phyloP scores from a whole-genome alignment of 2,888 invertebrate species.

The Parascotia fuliginaria region DNA sequence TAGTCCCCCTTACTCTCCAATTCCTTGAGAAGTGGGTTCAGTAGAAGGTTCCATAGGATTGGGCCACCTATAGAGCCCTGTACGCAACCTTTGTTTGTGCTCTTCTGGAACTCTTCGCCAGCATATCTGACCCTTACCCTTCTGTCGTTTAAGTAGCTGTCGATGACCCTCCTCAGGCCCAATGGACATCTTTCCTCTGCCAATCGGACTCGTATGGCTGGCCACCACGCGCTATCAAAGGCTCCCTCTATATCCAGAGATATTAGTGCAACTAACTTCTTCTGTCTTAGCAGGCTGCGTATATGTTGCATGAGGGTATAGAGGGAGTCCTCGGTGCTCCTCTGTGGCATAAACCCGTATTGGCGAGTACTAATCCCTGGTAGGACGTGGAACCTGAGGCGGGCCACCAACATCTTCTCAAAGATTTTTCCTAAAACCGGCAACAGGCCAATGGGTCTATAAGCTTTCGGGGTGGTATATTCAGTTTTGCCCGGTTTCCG shows the following conservation, averaged over 20 bases:
- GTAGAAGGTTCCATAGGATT: not conserved
- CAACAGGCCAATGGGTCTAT: not conserved
- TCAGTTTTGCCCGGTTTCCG: not conserved
- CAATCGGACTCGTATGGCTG: not conserved
- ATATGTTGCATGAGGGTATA: not conserved
- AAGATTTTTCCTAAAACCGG: not conserved
- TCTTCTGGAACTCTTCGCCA: not conserved
- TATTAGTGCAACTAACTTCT: not conserved
- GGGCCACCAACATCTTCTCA: not conserved
- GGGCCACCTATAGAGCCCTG: not conserved
- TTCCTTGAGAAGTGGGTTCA: not conserved
- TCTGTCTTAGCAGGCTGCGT: not conserved
- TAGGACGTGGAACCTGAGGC: not conserved
- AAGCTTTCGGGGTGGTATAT: not conserved
- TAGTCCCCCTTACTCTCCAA: not conserved
- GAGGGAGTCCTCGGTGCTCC: conserved; percentile 22
- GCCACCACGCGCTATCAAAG: conserved; percentile 34
- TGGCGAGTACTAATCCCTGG: conserved; percentile 7
- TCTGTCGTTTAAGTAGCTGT: not conserved
- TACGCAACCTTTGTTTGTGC: not conserved
- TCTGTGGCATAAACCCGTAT: conserved; percentile 28
- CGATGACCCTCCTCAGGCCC: not conserved
- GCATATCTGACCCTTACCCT: not conserved
- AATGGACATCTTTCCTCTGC: not conserved
- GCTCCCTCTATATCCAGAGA: conserved; percentile 29